Percentiles rank a stretch among this genome's conserved stretches.
These are phyloP conservation scores for Pseudeuparius sepicola DNA, from an alignment of 2,888 invertebrate genomes.

Conservation along the genomic window DNA sequence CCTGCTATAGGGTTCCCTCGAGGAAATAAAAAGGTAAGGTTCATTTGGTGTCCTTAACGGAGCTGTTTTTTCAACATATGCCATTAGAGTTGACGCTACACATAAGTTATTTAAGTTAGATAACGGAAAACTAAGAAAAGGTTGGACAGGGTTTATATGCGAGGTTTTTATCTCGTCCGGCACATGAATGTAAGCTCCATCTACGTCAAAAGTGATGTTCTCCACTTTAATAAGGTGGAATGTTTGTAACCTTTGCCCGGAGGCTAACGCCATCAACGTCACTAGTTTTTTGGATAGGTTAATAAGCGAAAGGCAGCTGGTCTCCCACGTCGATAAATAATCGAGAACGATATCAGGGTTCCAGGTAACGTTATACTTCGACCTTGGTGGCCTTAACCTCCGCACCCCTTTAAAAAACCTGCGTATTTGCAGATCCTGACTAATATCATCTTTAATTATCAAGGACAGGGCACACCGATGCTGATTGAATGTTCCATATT, in stretches of 20 bases:
- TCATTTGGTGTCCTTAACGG: too few relatives aligned
- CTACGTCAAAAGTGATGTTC: constrained; percentile 12
- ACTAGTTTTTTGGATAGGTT: constrained; percentile 7
- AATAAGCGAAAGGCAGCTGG: background rate
- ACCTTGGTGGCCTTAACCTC: constrained; percentile 19
- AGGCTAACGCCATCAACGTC: constrained; percentile 6
- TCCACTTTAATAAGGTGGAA: constrained; percentile 13
- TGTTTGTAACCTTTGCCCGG: constrained; percentile 18
- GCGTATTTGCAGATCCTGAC: constrained; percentile 16
- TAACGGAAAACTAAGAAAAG: too few relatives aligned
- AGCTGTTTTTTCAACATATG: too few relatives aligned
- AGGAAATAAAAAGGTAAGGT: too few relatives aligned
- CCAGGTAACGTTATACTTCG: constrained; percentile 25
- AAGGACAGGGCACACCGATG: constrained; percentile 22
- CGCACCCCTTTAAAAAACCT: constrained; percentile 23
- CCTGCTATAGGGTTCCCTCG: too few relatives aligned
- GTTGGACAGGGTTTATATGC: too few relatives aligned
- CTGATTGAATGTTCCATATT: constrained; percentile 21
- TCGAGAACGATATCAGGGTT: constrained; percentile 20
- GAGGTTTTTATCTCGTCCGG: too few relatives aligned
- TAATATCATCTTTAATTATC: too few relatives aligned
- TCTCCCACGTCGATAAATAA: constrained; percentile 7
- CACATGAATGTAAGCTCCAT: too few relatives aligned
- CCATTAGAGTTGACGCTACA: too few relatives aligned
- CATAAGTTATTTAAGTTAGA: too few relatives aligned